Conservation (phyloP, 2,888 invertebrate genomes). For the Galerucella nymphaeae region DNA sequence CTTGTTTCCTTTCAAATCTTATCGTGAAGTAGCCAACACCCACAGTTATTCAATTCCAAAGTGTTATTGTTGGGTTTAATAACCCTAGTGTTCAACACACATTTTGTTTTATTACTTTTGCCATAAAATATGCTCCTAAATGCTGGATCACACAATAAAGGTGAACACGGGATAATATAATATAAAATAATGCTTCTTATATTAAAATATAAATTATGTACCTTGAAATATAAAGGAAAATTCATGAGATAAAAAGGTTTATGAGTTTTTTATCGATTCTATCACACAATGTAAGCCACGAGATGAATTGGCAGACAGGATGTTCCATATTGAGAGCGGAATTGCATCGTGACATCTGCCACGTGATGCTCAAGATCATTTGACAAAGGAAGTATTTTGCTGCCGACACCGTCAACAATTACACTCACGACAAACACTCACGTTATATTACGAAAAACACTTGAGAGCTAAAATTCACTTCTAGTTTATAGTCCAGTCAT, state of each 20-base stretch:
- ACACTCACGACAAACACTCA: background rate
- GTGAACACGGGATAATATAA: background rate
- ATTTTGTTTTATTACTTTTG: no score
- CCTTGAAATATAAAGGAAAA: background rate
- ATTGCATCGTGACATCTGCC: background rate
- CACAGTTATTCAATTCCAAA: no score
- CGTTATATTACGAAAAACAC: background rate
- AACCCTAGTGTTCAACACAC: no score
- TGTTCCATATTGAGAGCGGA: conserved; percentile 4
- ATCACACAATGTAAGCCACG: background rate
- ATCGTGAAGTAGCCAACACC: no score
- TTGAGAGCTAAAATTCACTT: background rate
- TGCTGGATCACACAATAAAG: no score
- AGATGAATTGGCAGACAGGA: conserved; percentile 2
- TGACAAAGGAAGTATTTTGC: conserved; percentile 3
- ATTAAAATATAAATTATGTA: no score
- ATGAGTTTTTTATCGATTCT: conserved; percentile 1
- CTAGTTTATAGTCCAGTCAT: no score
- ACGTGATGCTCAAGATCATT: background rate
- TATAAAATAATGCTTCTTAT: background rate
- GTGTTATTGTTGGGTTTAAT: no score
- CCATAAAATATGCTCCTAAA: no score
- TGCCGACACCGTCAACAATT: background rate
- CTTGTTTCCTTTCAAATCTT: background rate
- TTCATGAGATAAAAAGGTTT: background rate